Conservation (phyloP, 2,113 vertebrate species). For the Glaucidium brasilianum region DNA sequence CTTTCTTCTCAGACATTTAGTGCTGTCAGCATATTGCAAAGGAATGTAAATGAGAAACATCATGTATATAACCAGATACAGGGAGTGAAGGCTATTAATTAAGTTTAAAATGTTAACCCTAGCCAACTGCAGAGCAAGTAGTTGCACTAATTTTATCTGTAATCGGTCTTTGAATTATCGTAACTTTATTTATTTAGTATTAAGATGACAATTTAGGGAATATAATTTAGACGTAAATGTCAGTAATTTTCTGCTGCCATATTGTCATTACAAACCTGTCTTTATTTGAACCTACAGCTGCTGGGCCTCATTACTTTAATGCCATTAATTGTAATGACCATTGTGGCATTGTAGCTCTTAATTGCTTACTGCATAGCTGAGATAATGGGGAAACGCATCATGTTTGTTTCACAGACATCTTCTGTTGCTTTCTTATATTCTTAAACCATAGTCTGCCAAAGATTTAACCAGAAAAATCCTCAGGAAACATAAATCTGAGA, state of each 20-base stretch:
- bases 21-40: constrained; percentile 71
- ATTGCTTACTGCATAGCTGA: constrained; percentile 56
- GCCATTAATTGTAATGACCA: constrained; percentile 76
- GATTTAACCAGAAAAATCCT: not conserved
- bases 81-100: constrained; percentile 76
- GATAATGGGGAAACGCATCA: constrained; percentile 31
- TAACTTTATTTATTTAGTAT: constrained; percentile 79
- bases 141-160: constrained; percentile 68
- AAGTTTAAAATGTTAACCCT: constrained; percentile 72
- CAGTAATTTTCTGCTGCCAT: constrained; percentile 75
- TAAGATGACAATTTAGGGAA: constrained; percentile 73
- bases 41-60: constrained; percentile 75
- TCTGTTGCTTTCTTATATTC: not conserved
- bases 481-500: not conserved
- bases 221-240: constrained; percentile 76
- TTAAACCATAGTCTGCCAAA: not conserved
- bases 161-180: constrained; percentile 71
- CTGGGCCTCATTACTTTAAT: constrained; percentile 76
- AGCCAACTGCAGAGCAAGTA: constrained; percentile 64
- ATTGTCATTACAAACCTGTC: constrained; percentile 74
- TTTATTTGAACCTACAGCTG: constrained; percentile 81
- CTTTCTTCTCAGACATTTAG: constrained; percentile 67
- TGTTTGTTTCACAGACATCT: not conserved
- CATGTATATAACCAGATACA: constrained; percentile 68
- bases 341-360: constrained; percentile 61